phyloP scores from a whole-genome alignment of 2,113 vertebrate genomes.

The Scatophagus argus region DNA sequence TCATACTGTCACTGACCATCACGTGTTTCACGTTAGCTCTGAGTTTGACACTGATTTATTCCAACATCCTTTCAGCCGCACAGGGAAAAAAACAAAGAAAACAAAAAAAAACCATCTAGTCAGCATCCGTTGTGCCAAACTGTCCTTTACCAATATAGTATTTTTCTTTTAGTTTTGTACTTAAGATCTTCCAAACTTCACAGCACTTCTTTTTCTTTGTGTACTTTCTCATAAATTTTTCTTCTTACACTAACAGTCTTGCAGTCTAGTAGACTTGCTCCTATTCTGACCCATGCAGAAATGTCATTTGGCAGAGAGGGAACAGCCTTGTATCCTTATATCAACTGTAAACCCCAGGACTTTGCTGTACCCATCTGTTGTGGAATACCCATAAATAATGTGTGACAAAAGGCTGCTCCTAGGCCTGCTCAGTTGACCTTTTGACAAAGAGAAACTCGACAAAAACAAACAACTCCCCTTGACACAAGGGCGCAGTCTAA shows the following conservation, averaged over 20 bases:
- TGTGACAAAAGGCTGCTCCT: conserved; percentile 68
- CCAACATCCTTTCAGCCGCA: conserved; percentile 18
- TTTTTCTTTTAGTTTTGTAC: conserved; percentile 37
- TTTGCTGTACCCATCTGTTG: conserved; percentile 47
- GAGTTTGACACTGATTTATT: conserved; percentile 77
- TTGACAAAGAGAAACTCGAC: conserved; percentile 66
- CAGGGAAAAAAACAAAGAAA: too few relatives aligned
- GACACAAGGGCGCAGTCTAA: conserved; percentile 78
- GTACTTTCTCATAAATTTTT: conserved; percentile 24
- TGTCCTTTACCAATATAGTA: conserved; percentile 19
- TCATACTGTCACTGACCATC: conserved; percentile 75
- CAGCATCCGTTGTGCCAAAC: conserved; percentile 60
- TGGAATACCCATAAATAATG: conserved; percentile 71
- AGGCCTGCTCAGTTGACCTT: conserved; percentile 67
- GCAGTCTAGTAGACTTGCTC: not conserved
- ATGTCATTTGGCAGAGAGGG: conserved; percentile 47
- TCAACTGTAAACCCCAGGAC: conserved; percentile 24
- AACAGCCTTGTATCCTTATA: conserved; percentile 49
- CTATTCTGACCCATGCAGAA: conserved; percentile 38
- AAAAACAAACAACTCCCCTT: conserved; percentile 75
- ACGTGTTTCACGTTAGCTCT: conserved; percentile 66
- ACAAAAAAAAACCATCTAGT: conserved; percentile 59
- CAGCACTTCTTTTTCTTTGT: not conserved
- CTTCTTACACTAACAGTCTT: not conserved
- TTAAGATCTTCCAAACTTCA: conserved; percentile 32